Conservation (phyloP, 2,888 invertebrate genomes). For the Tenodera sinensis region DNA sequence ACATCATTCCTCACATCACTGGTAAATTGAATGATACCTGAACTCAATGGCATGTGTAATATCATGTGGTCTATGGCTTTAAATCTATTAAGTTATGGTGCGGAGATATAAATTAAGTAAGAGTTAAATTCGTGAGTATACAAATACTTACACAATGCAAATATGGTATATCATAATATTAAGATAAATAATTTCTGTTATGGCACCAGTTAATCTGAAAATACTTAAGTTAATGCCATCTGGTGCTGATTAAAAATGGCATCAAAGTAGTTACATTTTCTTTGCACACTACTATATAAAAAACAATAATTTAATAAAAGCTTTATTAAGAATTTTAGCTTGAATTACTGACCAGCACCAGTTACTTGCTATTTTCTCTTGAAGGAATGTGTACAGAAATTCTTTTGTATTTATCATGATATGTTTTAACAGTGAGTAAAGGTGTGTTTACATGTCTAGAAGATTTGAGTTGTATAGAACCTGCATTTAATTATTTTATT, state of each 20-base stretch:
- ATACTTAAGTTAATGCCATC: background rate
- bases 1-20: background rate
- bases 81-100: background rate
- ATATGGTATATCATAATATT: background rate
- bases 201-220: background rate
- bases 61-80: background rate
- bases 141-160: background rate
- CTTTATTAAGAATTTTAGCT: background rate
- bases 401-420: background rate
- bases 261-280: background rate
- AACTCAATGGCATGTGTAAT: background rate
- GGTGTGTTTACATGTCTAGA: background rate
- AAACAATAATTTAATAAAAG: no score
- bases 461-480: background rate
- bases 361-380: background rate
- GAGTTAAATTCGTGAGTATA: background rate
- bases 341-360: background rate
- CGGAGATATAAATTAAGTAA: background rate
- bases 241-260: background rate
- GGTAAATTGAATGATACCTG: background rate
- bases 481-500: background rate
- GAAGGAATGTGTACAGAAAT: background rate
- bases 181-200: background rate
- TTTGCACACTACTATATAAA: background rate
- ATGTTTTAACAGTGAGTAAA: background rate